phyloP scores from a whole-genome alignment of 1,140 invertebrate genomes.

The Eueides isabella region DNA sequence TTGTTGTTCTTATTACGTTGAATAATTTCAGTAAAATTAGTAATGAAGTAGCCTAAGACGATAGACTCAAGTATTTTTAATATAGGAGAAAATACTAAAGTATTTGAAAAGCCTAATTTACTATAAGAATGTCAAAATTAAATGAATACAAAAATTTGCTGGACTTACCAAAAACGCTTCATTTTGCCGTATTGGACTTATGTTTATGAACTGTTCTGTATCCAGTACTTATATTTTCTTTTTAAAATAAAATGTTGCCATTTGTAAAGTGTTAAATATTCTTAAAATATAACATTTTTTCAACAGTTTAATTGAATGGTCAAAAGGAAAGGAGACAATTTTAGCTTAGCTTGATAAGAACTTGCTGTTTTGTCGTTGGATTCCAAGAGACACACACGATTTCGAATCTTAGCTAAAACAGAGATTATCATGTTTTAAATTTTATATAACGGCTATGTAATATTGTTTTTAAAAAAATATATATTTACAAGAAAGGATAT shows the following conservation, averaged over 20 bases:
- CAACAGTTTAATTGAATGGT: neutral
- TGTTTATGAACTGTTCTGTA: neutral
- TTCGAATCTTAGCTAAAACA: no score
- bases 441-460: no score
- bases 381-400: no score
- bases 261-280: neutral
- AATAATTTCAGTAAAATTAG: no score
- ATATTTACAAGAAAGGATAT: no score
- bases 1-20: no score
- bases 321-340: neutral
- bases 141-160: neutral
- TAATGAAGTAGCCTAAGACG: no score
- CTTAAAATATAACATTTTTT: neutral
- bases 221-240: conserved; percentile 5
- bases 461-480: no score
- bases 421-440: no score
- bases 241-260: neutral
- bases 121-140: neutral
- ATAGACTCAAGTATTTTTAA: neutral
- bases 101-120: neutral
- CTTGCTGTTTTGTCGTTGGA: no score
- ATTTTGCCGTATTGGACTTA: neutral
- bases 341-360: neutral
- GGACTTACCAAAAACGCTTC: neutral
- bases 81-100: neutral